phyloP scores from a whole-genome alignment of 2,113 vertebrate genomes.

The Vidua macroura region DNA sequence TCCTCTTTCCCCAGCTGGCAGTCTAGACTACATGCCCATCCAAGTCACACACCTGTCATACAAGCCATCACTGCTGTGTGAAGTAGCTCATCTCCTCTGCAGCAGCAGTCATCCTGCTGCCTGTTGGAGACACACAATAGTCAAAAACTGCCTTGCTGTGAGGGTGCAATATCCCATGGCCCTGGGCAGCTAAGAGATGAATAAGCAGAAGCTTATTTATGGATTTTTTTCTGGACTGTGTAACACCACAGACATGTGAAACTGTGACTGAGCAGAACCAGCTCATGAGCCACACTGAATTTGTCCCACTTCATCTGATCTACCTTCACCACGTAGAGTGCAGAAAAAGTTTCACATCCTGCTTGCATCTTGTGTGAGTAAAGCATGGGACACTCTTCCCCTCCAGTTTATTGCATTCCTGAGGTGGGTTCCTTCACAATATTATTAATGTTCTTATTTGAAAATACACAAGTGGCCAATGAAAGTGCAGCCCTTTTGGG shows the following conservation, averaged over 20 bases:
- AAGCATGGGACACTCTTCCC: not conserved
- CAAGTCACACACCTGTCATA: not conserved
- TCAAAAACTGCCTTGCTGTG: not conserved
- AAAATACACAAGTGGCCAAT: not conserved
- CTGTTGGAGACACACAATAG: not conserved
- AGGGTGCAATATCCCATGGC: not conserved
- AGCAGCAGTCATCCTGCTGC: not conserved
- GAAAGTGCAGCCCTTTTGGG: slow-evolving; percentile 1
- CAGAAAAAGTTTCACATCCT: not conserved
- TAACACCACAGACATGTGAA: not conserved
- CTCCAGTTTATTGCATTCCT: not conserved
- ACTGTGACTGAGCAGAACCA: not conserved
- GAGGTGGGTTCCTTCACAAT: not conserved
- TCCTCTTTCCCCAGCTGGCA: not conserved
- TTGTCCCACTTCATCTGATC: not conserved
- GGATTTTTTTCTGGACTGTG: no score
- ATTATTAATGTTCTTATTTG: not conserved
- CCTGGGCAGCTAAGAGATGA: not conserved
- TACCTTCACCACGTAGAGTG: fast-evolving
- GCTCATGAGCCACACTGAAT: not conserved
- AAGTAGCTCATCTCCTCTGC: not conserved
- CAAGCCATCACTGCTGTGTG: not conserved
- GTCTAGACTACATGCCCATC: not conserved
- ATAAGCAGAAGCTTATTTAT: not conserved
- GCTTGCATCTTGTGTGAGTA: not conserved